Conservation (phyloP, 2,888 invertebrate genomes). For the Monopis laevigella region DNA sequence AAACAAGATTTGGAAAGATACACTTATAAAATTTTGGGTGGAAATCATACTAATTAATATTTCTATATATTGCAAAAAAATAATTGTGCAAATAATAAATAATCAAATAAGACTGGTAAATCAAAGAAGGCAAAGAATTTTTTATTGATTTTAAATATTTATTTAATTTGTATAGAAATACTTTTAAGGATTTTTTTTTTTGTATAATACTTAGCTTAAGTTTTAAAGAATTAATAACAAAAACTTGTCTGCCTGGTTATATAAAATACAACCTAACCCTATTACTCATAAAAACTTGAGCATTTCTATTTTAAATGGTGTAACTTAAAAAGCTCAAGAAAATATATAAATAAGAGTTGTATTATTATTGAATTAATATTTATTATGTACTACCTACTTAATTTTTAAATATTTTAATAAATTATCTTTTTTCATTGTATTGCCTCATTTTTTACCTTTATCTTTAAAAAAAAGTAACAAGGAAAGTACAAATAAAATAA, state of each 20-base stretch:
- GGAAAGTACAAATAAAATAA: background rate
- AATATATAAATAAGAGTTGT: too few species aligned
- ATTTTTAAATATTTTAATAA: background rate
- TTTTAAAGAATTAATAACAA: too few species aligned
- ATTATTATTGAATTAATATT: too few species aligned
- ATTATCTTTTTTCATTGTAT: background rate
- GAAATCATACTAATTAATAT: conserved; percentile 46
- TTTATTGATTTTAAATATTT: too few species aligned
- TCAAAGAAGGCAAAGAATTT: background rate
- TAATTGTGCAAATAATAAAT: background rate
- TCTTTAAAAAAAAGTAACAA: background rate
- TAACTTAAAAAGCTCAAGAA: background rate
- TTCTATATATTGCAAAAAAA: background rate
- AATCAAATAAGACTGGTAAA: background rate
- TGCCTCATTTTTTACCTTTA: background rate
- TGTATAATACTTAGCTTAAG: too few species aligned
- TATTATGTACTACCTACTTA: too few species aligned
- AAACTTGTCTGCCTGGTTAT: too few species aligned
- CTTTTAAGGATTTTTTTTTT: too few species aligned
- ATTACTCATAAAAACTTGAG: background rate
- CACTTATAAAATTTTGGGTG: conserved; percentile 52
- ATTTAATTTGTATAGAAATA: too few species aligned
- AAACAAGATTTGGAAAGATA: conserved; percentile 49
- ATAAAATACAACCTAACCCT: background rate
- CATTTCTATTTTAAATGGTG: background rate